Conservation (phyloP, 2,888 invertebrate species). For the Lepas anatifera region DNA sequence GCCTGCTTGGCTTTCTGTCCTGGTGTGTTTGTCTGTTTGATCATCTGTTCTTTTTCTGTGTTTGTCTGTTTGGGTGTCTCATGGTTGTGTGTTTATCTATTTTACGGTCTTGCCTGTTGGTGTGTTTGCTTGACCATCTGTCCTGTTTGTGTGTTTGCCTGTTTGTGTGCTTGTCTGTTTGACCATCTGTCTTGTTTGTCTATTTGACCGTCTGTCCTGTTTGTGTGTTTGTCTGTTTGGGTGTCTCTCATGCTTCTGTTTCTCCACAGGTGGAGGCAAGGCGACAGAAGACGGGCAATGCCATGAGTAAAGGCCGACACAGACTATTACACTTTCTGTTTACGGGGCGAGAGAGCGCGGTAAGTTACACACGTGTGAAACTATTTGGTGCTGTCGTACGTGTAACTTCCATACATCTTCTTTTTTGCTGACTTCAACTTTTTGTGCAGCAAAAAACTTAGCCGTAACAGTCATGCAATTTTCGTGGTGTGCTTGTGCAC, state of each 20-base stretch:
- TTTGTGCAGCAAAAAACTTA: too few relatives aligned
- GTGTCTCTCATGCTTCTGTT: slow-evolving; percentile 10
- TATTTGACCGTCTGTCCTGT: neutral
- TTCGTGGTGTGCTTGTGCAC: too few relatives aligned
- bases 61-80: too few relatives aligned
- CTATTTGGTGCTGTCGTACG: too few relatives aligned
- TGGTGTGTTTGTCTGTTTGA: too few relatives aligned
- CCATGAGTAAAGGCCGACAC: slow-evolving; percentile 82
- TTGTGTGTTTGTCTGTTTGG: neutral
- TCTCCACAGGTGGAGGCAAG: slow-evolving; percentile 61
- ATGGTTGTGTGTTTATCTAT: too few relatives aligned
- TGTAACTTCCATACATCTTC: too few relatives aligned
- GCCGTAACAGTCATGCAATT: too few relatives aligned
- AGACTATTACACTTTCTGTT: slow-evolving; percentile 82
- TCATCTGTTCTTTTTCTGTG: too few relatives aligned
- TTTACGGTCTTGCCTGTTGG: neutral
- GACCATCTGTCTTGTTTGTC: neutral
- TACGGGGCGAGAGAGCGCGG: slow-evolving; percentile 78
- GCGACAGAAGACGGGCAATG: slow-evolving; percentile 76
- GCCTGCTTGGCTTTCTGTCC: too few relatives aligned
- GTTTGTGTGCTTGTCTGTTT: neutral
- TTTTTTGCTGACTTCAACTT: too few relatives aligned
- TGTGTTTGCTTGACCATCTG: neutral
- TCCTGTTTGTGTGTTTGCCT: neutral
- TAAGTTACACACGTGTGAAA: too few relatives aligned